A percentile compares a stretch with the other conserved stretches of the same genome.
Conservation (phyloP, 2,888 invertebrate species). For the Helobdella robusta region DNA sequence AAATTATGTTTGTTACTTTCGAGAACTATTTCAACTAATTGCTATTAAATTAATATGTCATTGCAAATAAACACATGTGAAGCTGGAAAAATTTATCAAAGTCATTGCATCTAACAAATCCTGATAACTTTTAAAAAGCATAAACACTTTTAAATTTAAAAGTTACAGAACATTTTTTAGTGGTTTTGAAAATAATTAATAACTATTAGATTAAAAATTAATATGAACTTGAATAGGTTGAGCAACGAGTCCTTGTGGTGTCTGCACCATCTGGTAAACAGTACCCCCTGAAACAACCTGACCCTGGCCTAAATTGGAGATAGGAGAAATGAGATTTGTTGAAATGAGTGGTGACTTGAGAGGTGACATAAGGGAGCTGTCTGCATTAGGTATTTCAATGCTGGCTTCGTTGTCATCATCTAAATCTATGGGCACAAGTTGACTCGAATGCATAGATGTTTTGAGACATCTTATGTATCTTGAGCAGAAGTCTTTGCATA, state of each 20-base stretch:
- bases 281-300: conserved; percentile 47
- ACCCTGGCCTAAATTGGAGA: conserved; percentile 43
- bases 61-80: no score
- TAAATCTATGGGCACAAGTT: conserved; percentile 39
- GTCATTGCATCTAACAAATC: no score
- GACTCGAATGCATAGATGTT: conserved; percentile 53
- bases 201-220: background rate
- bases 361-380: background rate
- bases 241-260: conserved; percentile 51
- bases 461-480: conserved; percentile 79
- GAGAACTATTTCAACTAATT: no score
- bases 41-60: no score
- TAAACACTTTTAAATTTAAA: no score
- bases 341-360: conserved; percentile 1
- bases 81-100: no score
- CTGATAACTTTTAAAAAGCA: no score
- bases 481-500: conserved; percentile 87
- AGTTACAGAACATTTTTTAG: no score
- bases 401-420: conserved; percentile 19
- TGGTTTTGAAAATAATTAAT: background rate
- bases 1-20: no score
- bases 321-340: conserved; percentile 12
- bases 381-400: background rate
- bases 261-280: conserved; percentile 52
- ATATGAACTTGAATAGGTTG: conserved; percentile 50